Base-by-base conservation (phyloP, 2,113 vertebrate genomes). In the Otis tarda region DNA sequence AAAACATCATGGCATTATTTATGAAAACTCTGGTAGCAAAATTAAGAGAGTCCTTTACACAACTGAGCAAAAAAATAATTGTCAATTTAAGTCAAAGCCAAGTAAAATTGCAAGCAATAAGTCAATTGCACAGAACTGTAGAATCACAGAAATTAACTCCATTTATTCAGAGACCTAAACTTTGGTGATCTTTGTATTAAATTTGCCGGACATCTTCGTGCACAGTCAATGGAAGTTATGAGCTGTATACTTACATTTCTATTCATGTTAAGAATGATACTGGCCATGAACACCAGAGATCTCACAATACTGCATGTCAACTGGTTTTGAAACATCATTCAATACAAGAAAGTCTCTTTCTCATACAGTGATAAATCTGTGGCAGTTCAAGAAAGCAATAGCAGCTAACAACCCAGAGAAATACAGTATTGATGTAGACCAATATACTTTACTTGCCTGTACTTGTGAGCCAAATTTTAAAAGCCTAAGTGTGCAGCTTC, bases 1-100 rank as follows among this genome's bases (percentile, higher is more conserved):
- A 90, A 37, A 8, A 25, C 3, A 31, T 74, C 39, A 69, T 35
- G 17, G 22, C 15, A 12, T 53, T 74, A 63, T 47, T 68, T 64
- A 16, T 64, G 33, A 90, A 92, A 74, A 35, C 22, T 55, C 84
- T 64, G 35, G 27, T 61, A 92, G 37, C 7, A 49, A 70, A 83
- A 92, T 21, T 8, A 92, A 87, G 43, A 77, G 9, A n/a, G 13
- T 65, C 5, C 27, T 77, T 94, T 74, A 71, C 20, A 53, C 33
- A 88, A 64, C 27, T 77, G n/a, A 93, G 45, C 35, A 94, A 86
- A 96, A 73, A 21, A 67, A 14, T 79, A 87, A 94, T 50, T 60
- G 41, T 56, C 31, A 63, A 41, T 61, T 83, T 87, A 83, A 74
- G 31, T 69, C 50, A 79, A 53, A 12, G 4, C 14, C 57, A 61